These are phyloP conservation scores for Pantherophis vulpinus DNA, from an alignment of 2,797 vertebrate genomes.

Conservation along the genomic window DNA sequence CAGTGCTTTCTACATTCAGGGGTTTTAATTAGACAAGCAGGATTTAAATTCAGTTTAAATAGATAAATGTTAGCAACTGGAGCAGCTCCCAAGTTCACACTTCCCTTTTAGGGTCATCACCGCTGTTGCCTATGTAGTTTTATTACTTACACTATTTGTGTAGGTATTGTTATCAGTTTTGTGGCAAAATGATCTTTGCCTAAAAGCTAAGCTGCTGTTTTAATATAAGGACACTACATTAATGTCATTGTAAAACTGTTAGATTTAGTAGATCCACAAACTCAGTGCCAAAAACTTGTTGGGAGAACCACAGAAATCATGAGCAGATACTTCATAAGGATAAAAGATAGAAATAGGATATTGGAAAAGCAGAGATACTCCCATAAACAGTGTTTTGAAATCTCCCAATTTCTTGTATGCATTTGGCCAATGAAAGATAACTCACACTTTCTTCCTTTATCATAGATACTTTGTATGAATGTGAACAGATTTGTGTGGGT, in stretches of 20 bases:
- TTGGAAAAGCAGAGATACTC: not conserved
- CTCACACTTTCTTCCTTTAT: not conserved
- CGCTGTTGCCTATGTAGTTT: not conserved
- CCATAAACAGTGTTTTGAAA: not conserved
- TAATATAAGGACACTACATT: not conserved
- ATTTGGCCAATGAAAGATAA: not conserved
- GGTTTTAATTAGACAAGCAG: not conserved
- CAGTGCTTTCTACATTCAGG: not conserved
- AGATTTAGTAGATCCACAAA: not conserved
- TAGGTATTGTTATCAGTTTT: not conserved
- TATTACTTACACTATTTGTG: too few species aligned
- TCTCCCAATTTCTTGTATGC: not conserved
- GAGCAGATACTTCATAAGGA: not conserved
- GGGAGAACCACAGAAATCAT: not conserved
- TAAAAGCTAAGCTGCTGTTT: not conserved
- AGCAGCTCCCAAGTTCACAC: not conserved
- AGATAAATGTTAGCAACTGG: not conserved
- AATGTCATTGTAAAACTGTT: not conserved
- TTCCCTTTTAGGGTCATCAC: not conserved
- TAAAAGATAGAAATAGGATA: not conserved
- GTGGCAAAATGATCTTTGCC: not conserved
- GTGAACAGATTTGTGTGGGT: not conserved
- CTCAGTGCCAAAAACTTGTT: not conserved
- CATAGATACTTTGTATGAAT: not conserved
- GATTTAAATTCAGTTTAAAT: not conserved